Evolutionary conservation across 2,888 invertebrate species (phyloP), one percentile per base, ranked within the genome.

Genomic region (Acanthococcus lagerstroemiae): DNA sequence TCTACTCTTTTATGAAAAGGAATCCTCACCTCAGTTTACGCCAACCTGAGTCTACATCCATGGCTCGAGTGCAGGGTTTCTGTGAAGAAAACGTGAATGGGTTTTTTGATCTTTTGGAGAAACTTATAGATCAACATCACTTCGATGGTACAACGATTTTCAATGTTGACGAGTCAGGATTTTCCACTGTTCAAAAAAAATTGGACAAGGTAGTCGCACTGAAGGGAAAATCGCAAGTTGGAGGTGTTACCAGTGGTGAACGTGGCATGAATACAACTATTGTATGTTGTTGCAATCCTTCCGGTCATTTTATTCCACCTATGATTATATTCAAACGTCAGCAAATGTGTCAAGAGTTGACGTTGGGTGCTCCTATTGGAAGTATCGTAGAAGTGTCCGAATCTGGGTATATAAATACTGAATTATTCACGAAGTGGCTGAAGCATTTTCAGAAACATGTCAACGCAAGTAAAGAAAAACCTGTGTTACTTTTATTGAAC

Each of bases 391-490:
- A 37, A 37, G 48, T 48, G 12, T 48, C 48, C 12, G 17, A 48
- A 48, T 48, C 7, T 17, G 71, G 72, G 6, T 73, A 70, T 55
- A 72, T 72, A 45, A 70, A 70, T 50, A 55, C 68, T n/a, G 72
- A 72, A 27, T 67, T 71, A 1, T 80, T 80, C 80, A 80, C 73
- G 67, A 6, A 60, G 71, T 73, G 72, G 73, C 78, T 79, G 12
- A 63, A 70, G 57, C 69, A 70, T 68, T 73, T 77, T 74, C 75
- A 76, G 74, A 75, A 70, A 67, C 46, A 68, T 61, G 70, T 70
- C 17, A 71, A 71, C 44, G 67, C 70, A 30, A 69, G 65, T 45
- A 54, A 52, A 57, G 67, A 72, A 52, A 56, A 67, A 21, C 68
- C 70, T 66, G 69, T 72, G 37, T 68, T 73, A 24, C 67, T 73